These are phyloP conservation scores for Orycteropus afer DNA, from an alignment of 2,113 vertebrate genomes.

Conservation along the genomic window DNA sequence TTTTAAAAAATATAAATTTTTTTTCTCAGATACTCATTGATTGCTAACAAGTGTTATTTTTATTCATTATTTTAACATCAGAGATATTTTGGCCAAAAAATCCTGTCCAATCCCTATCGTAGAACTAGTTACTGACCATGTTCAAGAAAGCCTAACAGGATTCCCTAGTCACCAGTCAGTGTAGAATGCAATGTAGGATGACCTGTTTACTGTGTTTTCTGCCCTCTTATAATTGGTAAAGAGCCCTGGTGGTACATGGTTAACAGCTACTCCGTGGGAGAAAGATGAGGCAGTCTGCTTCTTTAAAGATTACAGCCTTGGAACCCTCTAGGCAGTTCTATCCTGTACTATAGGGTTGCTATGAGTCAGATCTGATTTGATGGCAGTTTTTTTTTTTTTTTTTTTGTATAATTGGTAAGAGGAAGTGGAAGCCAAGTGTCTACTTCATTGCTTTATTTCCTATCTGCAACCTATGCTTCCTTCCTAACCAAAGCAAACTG, in stretches of 20 bases:
- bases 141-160: not conserved
- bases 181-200: too few relatives aligned
- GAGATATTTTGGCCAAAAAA: not conserved
- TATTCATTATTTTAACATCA: not conserved
- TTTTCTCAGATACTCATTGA: not conserved
- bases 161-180: not conserved
- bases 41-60: not conserved
- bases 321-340: too few relatives aligned
- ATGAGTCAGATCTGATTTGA: too few relatives aligned
- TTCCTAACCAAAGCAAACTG: not conserved
- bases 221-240: not conserved
- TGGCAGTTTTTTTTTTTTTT: too few relatives aligned
- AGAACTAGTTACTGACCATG: not conserved
- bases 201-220: not conserved
- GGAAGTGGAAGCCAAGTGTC: not conserved
- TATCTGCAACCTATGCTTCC: not conserved
- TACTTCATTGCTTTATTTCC: not conserved
- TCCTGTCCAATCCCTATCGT: not conserved
- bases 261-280: too few relatives aligned
- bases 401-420: not conserved
- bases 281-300: too few relatives aligned
- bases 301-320: too few relatives aligned
- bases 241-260: too few relatives aligned
- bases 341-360: too few relatives aligned
- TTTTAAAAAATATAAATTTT: not conserved